phyloP scores from a whole-genome alignment of 2,888 invertebrate genomes.

The Parnassius smintheus region DNA sequence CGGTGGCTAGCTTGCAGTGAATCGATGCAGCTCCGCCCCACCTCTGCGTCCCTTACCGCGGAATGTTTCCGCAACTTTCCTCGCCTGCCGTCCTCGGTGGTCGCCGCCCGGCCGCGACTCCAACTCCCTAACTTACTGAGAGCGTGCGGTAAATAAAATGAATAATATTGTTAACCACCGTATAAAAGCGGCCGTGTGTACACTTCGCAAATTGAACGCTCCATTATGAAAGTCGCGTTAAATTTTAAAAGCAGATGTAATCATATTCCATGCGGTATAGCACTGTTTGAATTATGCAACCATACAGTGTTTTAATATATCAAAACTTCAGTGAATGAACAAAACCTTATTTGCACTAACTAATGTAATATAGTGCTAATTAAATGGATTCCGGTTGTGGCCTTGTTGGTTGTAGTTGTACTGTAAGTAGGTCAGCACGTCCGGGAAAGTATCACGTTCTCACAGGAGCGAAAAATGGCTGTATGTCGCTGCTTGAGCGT shows the following conservation, averaged over 20 bases:
- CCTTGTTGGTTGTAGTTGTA: too few relatives aligned
- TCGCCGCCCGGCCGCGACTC: slow-evolving; percentile 29
- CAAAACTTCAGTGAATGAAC: neutral
- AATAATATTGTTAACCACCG: slow-evolving; percentile 25
- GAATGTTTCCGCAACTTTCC: slow-evolving; percentile 45
- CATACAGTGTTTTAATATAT: too few relatives aligned
- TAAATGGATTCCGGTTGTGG: too few relatives aligned
- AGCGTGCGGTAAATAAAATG: slow-evolving; percentile 30
- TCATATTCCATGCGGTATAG: slow-evolving; percentile 1
- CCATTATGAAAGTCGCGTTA: slow-evolving; percentile 23
- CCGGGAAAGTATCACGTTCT: too few relatives aligned
- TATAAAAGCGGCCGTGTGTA: slow-evolving; percentile 16
- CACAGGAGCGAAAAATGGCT: too few relatives aligned
- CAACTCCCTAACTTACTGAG: slow-evolving; percentile 29
- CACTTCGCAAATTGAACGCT: slow-evolving; percentile 28
- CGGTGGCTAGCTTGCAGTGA: slow-evolving; percentile 55
- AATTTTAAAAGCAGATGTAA: slow-evolving; percentile 13
- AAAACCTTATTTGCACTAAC: too few relatives aligned
- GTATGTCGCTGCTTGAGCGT: too few relatives aligned
- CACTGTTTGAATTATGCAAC: too few relatives aligned
- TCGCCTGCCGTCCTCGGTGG: slow-evolving; percentile 27
- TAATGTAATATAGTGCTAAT: too few relatives aligned
- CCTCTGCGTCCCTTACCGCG: slow-evolving; percentile 39
- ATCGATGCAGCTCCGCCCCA: slow-evolving; percentile 68
- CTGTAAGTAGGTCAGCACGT: too few relatives aligned